These are phyloP conservation scores for Champsocephalus gunnari DNA, from an alignment of 2,797 vertebrate species.

Conservation along the genomic window DNA sequence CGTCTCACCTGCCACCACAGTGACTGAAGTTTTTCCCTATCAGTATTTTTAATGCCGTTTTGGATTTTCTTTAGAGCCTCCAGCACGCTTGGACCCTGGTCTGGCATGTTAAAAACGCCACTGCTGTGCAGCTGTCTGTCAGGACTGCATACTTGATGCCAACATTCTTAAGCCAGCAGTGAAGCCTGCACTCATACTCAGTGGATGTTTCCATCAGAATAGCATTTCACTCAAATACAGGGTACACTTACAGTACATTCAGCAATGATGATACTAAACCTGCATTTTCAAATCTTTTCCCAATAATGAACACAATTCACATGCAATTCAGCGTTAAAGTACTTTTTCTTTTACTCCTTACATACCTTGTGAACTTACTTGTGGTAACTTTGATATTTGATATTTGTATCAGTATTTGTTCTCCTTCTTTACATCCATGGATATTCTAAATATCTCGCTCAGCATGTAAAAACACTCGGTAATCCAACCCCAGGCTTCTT, in stretches of 20 bases:
- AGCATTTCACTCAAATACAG: conserved; percentile 84
- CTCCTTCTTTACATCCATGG: conserved; percentile 45
- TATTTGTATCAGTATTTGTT: conserved; percentile 29
- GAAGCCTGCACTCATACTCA: conserved; percentile 89
- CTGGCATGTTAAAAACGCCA: conserved; percentile 87
- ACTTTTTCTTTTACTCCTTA: neutral
- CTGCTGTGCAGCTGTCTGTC: conserved; percentile 93
- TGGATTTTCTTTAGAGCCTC: conserved; percentile 80
- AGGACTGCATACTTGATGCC: conserved; percentile 90
- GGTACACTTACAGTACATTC: conserved; percentile 15
- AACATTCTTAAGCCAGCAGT: conserved; percentile 91
- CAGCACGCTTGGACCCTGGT: conserved; percentile 82
- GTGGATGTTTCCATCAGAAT: conserved; percentile 84
- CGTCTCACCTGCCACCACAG: neutral
- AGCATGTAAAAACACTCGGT: conserved; percentile 37
- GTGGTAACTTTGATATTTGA: conserved; percentile 28
- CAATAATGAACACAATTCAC: neutral
- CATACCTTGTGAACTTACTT: conserved; percentile 26
- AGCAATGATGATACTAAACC: conserved; percentile 3
- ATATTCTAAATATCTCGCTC: conserved; percentile 39
- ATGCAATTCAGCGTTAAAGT: neutral
- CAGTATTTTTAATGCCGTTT: conserved; percentile 20
- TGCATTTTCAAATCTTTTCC: conserved; percentile 8
- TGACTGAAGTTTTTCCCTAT: neutral
- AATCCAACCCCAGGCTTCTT: conserved; percentile 49